These are phyloP conservation scores for Sipha flava DNA, from an alignment of 1,140 invertebrate genomes.

Conservation along the genomic window DNA sequence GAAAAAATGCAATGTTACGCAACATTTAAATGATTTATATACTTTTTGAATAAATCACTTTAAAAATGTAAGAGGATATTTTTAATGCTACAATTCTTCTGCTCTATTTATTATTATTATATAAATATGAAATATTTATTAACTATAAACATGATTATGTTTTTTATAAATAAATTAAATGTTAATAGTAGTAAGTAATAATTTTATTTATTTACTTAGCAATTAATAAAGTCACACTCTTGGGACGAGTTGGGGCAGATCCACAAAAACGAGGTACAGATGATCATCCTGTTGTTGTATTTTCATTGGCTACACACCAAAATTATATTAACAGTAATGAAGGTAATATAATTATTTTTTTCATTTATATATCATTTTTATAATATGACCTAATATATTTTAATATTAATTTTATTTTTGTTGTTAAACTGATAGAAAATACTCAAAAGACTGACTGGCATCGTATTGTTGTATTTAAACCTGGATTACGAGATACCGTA, in stretches of 20 bases:
- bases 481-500: slow-evolving; percentile 65
- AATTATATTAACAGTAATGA: slow-evolving; percentile 62
- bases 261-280: slow-evolving; percentile 73
- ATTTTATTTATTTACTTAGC: slow-evolving; percentile 51
- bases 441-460: slow-evolving; percentile 87
- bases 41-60: no score
- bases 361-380: background rate
- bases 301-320: slow-evolving; percentile 80
- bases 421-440: background rate
- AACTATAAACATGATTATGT: no score
- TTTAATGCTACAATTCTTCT: no score
- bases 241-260: slow-evolving; percentile 78
- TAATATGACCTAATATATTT: no score
- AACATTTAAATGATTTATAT: no score
- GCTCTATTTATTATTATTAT: no score
- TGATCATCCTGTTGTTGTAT: slow-evolving; percentile 76
- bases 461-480: slow-evolving; percentile 77
- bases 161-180: no score
- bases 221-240: slow-evolving; percentile 73
- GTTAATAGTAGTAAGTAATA: background rate
- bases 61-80: no score
- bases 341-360: background rate
- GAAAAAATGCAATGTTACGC: no score
- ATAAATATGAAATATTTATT: no score
- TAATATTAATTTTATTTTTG: background rate